Conservation (phyloP, 2,888 invertebrate species). For the Gastrophysa polygoni region DNA sequence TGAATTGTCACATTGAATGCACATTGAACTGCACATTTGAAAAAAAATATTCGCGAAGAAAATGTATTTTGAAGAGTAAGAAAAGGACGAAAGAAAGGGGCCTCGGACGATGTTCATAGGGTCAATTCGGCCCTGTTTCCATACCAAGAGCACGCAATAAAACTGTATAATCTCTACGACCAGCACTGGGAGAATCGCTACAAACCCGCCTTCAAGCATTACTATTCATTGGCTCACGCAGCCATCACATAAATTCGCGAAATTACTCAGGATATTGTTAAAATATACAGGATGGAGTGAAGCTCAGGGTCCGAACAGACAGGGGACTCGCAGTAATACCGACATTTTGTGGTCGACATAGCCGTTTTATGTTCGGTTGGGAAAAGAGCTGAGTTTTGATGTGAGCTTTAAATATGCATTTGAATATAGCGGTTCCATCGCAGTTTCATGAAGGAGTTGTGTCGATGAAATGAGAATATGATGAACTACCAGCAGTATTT, state of each 20-base stretch:
- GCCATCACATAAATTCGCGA: slow-evolving; percentile 24
- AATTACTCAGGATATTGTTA: slow-evolving; percentile 26
- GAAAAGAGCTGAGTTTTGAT: background rate
- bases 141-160: slow-evolving; percentile 19
- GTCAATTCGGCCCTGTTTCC: no score
- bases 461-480: no score
- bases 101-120: no score
- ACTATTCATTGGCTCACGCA: slow-evolving; percentile 29
- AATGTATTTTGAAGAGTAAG: no score
- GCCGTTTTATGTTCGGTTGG: slow-evolving; percentile 9
- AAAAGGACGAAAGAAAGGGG: no score
- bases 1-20: no score
- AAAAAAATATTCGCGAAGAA: no score
- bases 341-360: slow-evolving; percentile 13
- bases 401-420: slow-evolving; percentile 13
- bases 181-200: slow-evolving; percentile 5
- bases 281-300: slow-evolving; percentile 27
- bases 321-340: slow-evolving; percentile 16
- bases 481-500: no score
- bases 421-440: no score
- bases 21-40: no score
- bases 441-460: no score
- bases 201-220: slow-evolving; percentile 18
- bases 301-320: slow-evolving; percentile 8
- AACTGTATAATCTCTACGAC: slow-evolving; percentile 22